Base-by-base conservation (phyloP, 2,888 invertebrate species). In the Machimus atricapillus region DNA sequence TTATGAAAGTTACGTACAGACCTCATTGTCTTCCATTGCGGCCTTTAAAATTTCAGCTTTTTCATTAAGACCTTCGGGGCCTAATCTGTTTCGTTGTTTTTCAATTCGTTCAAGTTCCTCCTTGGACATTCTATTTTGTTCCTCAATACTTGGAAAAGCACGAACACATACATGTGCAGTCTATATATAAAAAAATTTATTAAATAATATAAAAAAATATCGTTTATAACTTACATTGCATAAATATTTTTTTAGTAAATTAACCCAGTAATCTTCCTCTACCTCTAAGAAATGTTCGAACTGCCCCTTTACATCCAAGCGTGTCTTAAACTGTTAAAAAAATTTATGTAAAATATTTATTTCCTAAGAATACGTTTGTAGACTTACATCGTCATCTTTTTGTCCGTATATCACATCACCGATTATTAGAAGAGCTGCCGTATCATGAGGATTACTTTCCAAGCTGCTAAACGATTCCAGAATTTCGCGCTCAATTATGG, bases 341-440 rank as follows among this genome's bases (percentile, higher is more conserved):
- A 82, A 86, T 23, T 43, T 77, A 31, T 1, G 7, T 46, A 12
- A 16, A 43, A 79, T 19, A 76, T 31, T 34, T 23, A 1, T 40
- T 34, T 34, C 23, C 4, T 7, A 1, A 58, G 0, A n/a, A 8
- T n/a, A 2, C 1, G 7, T 52, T 52, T 77, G 14, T 1, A n/a
- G 16, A 93, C 94, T 94, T 91, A 97, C 97, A 91, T 97, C 96
- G 89, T 95, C 93, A 89, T 95, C 94, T 76, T 93, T 94, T 86
- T 95, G 94, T 16, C 97, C 97, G 92, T 97, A 98, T 40, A 98
- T 93, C 90, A 96, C 95, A 91, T 98, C 97, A 0, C 96, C 96
- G 89, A 98, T 97, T 85, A 96, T 94, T 90, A 95, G 94, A 90
- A 95, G 95, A 0, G 97, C 96, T 82, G 98, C 93, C 0, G 95